A percentile compares a stretch with the other conserved stretches of the same genome.
Conservation (phyloP, 2,113 vertebrate genomes). For the Rhombomys opimus region DNA sequence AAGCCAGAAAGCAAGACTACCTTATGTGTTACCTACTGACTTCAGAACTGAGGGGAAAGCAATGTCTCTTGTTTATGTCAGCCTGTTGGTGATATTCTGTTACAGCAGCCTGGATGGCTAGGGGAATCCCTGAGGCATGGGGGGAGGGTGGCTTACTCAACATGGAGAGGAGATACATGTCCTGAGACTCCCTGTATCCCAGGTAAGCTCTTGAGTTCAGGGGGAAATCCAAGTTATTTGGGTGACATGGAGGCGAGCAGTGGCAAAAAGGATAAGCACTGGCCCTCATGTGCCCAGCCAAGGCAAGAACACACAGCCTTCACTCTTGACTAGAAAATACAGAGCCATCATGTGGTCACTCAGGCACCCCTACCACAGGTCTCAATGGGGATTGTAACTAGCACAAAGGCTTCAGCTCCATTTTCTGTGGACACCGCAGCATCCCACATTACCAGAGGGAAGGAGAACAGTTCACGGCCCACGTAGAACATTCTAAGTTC, state of each 20-base stretch:
- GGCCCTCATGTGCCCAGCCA: neutral
- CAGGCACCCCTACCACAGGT: no score
- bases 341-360: neutral
- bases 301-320: neutral
- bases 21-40: neutral
- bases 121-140: neutral
- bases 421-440: neutral
- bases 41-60: neutral
- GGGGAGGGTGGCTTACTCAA: neutral
- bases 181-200: neutral
- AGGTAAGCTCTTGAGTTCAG: neutral
- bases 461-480: neutral
- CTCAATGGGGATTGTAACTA: neutral
- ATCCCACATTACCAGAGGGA: neutral
- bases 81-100: neutral
- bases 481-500: neutral
- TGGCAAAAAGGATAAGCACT: neutral
- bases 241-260: no score
- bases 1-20: neutral
- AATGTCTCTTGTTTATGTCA: neutral
- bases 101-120: neutral
- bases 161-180: neutral
- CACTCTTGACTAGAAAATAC: neutral
- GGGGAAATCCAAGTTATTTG: no score
- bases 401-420: neutral